Percentiles rank a stretch among this genome's conserved stretches.
These are phyloP conservation scores for Eciton burchellii DNA, from an alignment of 1,140 invertebrate species.

Conservation along the genomic window DNA sequence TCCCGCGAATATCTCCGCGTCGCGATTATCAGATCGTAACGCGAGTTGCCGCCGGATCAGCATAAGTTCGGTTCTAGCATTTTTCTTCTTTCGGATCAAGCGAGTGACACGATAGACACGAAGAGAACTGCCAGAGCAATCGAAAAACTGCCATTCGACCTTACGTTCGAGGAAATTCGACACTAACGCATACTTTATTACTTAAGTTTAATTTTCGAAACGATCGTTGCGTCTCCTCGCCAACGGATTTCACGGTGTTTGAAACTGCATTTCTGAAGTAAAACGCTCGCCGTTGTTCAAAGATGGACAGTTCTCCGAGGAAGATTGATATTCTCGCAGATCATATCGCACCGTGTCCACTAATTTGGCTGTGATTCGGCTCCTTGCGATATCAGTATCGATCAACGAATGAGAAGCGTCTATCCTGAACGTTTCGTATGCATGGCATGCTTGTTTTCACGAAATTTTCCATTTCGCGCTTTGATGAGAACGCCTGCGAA, in stretches of 20 bases:
- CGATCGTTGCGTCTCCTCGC: constrained; percentile 2
- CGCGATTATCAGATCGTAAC: no score
- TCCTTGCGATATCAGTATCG: constrained; percentile 39
- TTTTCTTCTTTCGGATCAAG: no score
- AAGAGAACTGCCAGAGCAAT: no score
- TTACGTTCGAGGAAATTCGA: no score
- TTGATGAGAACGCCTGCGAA: background rate
- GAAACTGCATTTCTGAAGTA: constrained; percentile 17
- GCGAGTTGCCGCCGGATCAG: no score
- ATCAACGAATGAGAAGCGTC: constrained; percentile 44
- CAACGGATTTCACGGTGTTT: background rate
- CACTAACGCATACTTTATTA: no score
- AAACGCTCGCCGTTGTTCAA: constrained; percentile 31
- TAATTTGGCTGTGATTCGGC: constrained; percentile 1
- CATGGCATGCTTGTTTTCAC: background rate
- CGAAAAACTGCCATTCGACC: no score
- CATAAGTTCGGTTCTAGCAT: no score
- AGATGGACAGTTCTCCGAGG: constrained; percentile 17
- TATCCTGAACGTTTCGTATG: background rate
- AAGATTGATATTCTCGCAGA: constrained; percentile 39
- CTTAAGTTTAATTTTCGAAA: background rate
- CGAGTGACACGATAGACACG: no score
- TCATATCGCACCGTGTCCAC: constrained; percentile 29
- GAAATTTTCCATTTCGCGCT: background rate
- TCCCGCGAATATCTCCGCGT: background rate